These are phyloP conservation scores for Malthinus flaveolus DNA, from an alignment of 2,888 invertebrate species.

Conservation along the genomic window DNA sequence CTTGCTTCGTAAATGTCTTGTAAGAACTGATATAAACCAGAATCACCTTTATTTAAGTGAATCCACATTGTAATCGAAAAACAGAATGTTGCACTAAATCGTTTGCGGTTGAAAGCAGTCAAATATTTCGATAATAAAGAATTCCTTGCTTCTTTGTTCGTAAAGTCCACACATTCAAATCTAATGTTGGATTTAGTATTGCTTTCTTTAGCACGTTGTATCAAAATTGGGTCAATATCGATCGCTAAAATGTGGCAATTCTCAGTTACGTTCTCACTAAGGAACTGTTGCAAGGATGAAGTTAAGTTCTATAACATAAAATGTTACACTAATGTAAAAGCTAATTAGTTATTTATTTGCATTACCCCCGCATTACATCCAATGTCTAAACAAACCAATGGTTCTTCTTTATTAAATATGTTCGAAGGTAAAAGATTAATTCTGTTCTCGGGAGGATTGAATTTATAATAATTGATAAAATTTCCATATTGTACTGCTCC, in stretches of 20 bases:
- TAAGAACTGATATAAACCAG: conserved; percentile 68
- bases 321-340: background rate
- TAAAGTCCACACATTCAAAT: conserved; percentile 66
- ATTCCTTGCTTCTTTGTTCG: conserved; percentile 51
- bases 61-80: conserved; percentile 92
- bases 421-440: conserved; percentile 63
- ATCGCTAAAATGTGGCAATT: conserved; percentile 64
- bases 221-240: conserved; percentile 74
- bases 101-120: conserved; percentile 47
- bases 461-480: conserved; percentile 86
- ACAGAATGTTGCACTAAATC: conserved; percentile 73
- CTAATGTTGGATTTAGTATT: conserved; percentile 56
- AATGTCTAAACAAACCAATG: conserved; percentile 65
- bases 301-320: conserved; percentile 65
- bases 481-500: conserved; percentile 81
- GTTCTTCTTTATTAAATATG: conserved; percentile 50
- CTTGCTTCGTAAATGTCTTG: conserved; percentile 59
- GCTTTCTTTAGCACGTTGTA: conserved; percentile 65
- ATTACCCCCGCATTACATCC: conserved; percentile 79
- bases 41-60: conserved; percentile 81
- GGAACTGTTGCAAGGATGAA: conserved; percentile 58
- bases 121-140: conserved; percentile 58
- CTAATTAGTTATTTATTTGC: conserved; percentile 29
- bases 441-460: conserved; percentile 73
- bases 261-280: conserved; percentile 53